Percentiles rank a stretch among this genome's conserved stretches.
Conservation (phyloP, 2,113 vertebrate species). For the Chaetops frenatus region DNA sequence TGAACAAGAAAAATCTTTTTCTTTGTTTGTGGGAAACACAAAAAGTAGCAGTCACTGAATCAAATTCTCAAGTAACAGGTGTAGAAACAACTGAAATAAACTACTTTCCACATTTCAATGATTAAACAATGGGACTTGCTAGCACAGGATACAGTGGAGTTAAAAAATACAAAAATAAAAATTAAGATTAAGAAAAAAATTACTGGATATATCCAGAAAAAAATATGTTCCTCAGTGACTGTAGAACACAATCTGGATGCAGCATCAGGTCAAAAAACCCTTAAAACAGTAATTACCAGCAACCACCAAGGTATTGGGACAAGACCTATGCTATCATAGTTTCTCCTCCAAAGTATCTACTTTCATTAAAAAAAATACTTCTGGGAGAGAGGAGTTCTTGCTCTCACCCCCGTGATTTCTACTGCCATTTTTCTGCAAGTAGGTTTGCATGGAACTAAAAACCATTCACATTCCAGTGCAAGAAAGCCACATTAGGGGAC, state of each 20-base stretch:
- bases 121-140: neutral
- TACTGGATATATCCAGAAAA: neutral
- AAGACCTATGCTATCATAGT: neutral
- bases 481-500: neutral
- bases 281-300: neutral
- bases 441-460: neutral
- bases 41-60: neutral
- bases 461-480: neutral
- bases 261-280: neutral
- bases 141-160: neutral
- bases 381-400: neutral
- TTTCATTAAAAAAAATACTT: neutral
- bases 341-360: neutral
- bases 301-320: neutral
- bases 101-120: neutral
- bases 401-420: neutral
- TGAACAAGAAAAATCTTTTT: neutral
- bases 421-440: neutral
- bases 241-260: neutral
- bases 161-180: neutral
- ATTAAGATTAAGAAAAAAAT: neutral
- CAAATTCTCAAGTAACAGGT: neutral
- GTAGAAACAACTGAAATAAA: neutral
- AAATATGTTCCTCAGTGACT: neutral
- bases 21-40: neutral